Evolutionary conservation across 2,113 vertebrate genomes (phyloP), one percentile per base, ranked within the genome.

Genomic region (Vombatus ursinus): DNA sequence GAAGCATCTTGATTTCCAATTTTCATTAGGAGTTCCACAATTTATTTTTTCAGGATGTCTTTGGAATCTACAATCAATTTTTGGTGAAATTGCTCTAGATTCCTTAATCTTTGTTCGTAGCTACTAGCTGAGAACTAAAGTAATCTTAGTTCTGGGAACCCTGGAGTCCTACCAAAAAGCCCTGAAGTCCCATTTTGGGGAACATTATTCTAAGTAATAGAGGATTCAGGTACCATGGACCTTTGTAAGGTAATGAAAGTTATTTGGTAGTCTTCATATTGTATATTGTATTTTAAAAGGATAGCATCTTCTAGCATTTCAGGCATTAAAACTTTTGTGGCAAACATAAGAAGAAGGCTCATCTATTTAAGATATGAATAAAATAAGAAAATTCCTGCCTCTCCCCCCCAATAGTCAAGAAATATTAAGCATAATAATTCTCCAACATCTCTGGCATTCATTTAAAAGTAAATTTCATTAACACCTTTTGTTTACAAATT

Each of bases 241-340:
- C n/a, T 84, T 49, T 52, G 24, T 24, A 94, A 19, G 90, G 8
- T 92, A 94, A 52, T 24, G 89, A 94, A 91, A 77, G 0, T n/a
- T 92, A 91, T 96, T 14, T 94, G 89, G 5, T 95, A 37, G 52
- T 92, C 48, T 93, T 91, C 16, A 91, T 90, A 68, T 24, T 90
- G 3, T 8, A 22, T 84, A 6, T 53, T 57, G 14, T 51, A 94
- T 68, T 95, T 94, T 28, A 51, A 7, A 50, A 52, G 68, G 52
- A 2, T 8, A 94, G 91, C 52, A 28, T 90, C 90, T 92, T 92
- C 77, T 51, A 68, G 47, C 19, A 53, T 52, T 22, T 54, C 68
- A n/a, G 26, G 91, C 37, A 91, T 52, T 57, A 57, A 57, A 57
- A 57, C 54, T 28, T 57, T 57, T 57, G 54, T 57, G 25, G 26